Percentiles rank a stretch among this genome's conserved stretches.
phyloP scores from a whole-genome alignment of 1,140 invertebrate genomes.

The Heliconius hermathena region DNA sequence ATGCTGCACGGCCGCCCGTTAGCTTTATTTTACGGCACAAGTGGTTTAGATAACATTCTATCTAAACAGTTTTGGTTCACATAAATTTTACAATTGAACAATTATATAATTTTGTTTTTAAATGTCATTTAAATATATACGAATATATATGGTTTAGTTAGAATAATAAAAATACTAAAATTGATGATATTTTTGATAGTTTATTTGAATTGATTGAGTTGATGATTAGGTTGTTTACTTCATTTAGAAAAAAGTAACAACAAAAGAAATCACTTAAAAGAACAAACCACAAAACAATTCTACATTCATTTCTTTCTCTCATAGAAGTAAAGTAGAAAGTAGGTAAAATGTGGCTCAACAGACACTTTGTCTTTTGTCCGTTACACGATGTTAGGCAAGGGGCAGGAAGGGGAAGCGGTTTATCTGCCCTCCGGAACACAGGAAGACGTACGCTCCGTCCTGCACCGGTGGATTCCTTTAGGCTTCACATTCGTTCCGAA shows the following conservation, averaged over 20 bases:
- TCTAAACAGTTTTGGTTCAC: constrained; percentile 1
- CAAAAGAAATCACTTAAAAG: too few relatives aligned
- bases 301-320: neutral
- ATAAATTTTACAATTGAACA: constrained; percentile 2
- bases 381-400: constrained; percentile 66
- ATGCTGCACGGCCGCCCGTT: constrained; percentile 24
- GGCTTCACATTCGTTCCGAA: constrained; percentile 61
- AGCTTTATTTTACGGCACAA: constrained; percentile 29
- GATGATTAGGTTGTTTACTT: too few relatives aligned
- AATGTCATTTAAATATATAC: neutral
- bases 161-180: too few relatives aligned
- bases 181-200: too few relatives aligned
- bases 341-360: constrained; percentile 37
- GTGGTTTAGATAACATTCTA: constrained; percentile 19
- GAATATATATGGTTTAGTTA: too few relatives aligned
- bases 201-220: fast-evolving
- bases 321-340: constrained; percentile 13
- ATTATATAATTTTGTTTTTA: neutral
- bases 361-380: constrained; percentile 61
- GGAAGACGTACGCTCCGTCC: constrained; percentile 65
- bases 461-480: constrained; percentile 54
- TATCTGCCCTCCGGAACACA: constrained; percentile 76
- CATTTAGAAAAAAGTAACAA: too few relatives aligned
- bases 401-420: constrained; percentile 76
- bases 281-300: too few relatives aligned